A percentile compares a stretch with the other conserved stretches of the same genome.
Evolutionary conservation across 2,888 invertebrate species (phyloP).

Genomic region (Rosalia funebris): DNA sequence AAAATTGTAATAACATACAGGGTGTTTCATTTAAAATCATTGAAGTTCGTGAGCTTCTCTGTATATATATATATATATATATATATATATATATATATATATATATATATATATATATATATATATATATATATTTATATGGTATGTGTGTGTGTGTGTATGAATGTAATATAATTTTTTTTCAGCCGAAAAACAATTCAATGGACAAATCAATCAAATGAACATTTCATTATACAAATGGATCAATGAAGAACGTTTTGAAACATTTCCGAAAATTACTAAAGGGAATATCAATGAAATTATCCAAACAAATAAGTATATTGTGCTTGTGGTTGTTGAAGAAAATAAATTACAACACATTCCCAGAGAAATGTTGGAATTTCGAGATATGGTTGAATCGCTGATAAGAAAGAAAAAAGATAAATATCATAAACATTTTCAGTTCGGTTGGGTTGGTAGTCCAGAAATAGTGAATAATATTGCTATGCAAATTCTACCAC

Average conservation of each 20-base stretch:
- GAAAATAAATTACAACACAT: constrained; percentile 88
- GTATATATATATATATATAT: no score
- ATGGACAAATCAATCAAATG: constrained; percentile 67
- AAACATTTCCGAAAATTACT: constrained; percentile 88
- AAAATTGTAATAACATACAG: no score
- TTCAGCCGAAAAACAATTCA: no score
- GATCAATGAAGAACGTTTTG: constrained; percentile 90
- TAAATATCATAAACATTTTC: constrained; percentile 81
- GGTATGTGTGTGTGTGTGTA: no score
- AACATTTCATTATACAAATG: constrained; percentile 84
- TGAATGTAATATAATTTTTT: no score
- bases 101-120: no score
- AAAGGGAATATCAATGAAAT: constrained; percentile 85
- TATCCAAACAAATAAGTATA: constrained; percentile 83
- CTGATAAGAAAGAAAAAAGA: constrained; percentile 74
- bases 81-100: no score
- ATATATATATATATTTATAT: no score
- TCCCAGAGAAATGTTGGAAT: constrained; percentile 80
- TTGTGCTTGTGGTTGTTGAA: constrained; percentile 88
- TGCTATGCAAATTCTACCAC: constrained; percentile 73
- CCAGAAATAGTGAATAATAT: constrained; percentile 93
- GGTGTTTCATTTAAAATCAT: no score
- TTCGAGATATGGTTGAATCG: constrained; percentile 83
- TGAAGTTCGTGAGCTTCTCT: no score
- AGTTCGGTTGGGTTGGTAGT: constrained; percentile 95